Base-by-base conservation (phyloP, 2,888 invertebrate species). In the Sphaerophoria rueppellii region DNA sequence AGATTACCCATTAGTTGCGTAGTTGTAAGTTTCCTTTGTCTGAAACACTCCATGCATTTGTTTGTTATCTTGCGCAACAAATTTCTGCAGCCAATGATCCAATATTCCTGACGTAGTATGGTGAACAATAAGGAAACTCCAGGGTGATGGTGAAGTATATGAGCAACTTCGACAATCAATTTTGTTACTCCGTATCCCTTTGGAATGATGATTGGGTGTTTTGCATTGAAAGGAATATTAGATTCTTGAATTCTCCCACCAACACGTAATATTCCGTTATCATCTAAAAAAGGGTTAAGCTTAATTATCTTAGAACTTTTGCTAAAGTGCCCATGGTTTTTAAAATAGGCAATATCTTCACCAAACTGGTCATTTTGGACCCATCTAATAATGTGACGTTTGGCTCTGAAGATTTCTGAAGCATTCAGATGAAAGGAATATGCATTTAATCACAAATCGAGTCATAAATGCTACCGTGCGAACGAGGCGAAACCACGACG, bases 221-320 rank as follows among this genome's bases (percentile, higher is more conserved):
- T 73, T 61, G 77, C 71, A 16, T 79, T 67, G 24, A 50, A 75
- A 12, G 75, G n/a, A 4, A 87, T 40, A 7, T 73, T 34, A 7
- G 87, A 72, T 48, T 87, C 43, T 24, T 67, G 32, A 4, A 89
- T 69, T 11, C 89, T 74, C 40, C 88, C 88, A 43, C 89, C 88
- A 63, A 88, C 89, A 65, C 88, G 76, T 9, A 89, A 72, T 43
- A 88, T 54, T 24, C 75, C 76, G 52, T 83, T 54, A 24, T 71
- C 11, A 70, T 87, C 87, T 11, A 88, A 14, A 65, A 87, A 88
- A 6, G 88, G 87, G 40, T 65, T 61, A n/a, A 88, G 58, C 6
- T 57, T 14, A 35, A 57, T 7, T 2, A 57, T n/a, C 9, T 57
- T 57, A 14, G 14, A 57, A 4, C 7, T 57, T 35, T 52, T 50